Evolutionary conservation across 2,888 invertebrate genomes (phyloP), one percentile per base, ranked within the genome.

Genomic region (Euspilapteryx auroguttella): DNA sequence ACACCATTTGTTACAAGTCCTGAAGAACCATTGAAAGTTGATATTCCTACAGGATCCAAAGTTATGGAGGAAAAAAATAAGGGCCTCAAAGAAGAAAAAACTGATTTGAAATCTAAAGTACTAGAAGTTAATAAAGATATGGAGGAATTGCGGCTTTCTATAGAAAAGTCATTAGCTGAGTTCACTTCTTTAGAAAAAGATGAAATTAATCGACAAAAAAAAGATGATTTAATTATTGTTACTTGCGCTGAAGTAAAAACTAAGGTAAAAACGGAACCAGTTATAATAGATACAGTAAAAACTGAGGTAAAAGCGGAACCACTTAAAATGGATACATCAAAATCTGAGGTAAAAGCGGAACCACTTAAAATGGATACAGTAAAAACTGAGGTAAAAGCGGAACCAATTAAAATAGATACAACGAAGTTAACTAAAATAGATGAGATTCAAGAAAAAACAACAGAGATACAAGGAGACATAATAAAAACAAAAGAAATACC

Each of bases 51-150:
- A 21, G 33, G 44, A 13, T 39, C 34, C 14, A 35, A 49, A 12
- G 37, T 36, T 31, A 37, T 45, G 9, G 37, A 37, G n/a, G 45
- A 47, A 33, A 35, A 39, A 33, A 27, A 28, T 23, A 32, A 32
- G 14, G 39, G 35, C 10, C 30, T 31, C 24, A 30, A 21, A 20
- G 43, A 42, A 26, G 63, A 64, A 40, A 65, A 63, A 35, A 66
- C 56, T 3, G 65, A 64, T 37, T 40, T 69, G 2, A 69, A 66
- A 46, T 65, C 69, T 1, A 68, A 71, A 53, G 63, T 68, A 41
- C 54, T 69, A 43, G 71, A 71, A 45, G 73, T 73, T 0, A 69
- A 64, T 35, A 50, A 62, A 42, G 71, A 69, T 29, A 64, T 75
- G 66, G 68, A 73, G 38, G 71, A 64, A 28, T 41, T 75, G 25